These are phyloP conservation scores for Caenorhabditis drosophilae DNA, from an alignment of 2,888 invertebrate species.

Conservation along the genomic window DNA sequence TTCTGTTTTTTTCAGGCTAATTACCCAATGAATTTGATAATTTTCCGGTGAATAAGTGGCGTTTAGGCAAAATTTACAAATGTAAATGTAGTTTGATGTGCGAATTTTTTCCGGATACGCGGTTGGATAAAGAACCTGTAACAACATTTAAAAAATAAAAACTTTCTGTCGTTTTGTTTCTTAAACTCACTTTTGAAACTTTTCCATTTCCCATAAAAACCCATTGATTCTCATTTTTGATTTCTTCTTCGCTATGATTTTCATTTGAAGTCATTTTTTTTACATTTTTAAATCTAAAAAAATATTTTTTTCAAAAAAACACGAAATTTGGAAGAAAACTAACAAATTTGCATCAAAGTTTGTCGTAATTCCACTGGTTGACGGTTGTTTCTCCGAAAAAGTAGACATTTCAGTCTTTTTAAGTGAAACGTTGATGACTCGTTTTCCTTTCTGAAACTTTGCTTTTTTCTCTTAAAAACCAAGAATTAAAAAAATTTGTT, in stretches of 20 bases:
- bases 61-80: constrained; percentile 54
- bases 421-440: not conserved
- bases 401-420: not conserved
- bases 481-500: too few species aligned
- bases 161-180: too few species aligned
- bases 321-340: not conserved
- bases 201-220: not conserved
- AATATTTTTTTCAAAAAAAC: too few species aligned
- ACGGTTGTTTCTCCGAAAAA: not conserved
- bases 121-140: not conserved
- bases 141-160: not conserved
- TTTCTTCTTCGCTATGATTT: too few species aligned
- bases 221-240: not conserved
- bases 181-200: not conserved
- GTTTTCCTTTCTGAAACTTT: not conserved
- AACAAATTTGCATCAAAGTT: constrained; percentile 3
- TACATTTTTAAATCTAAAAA: too few species aligned
- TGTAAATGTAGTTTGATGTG: constrained; percentile 33
- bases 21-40: constrained; percentile 5
- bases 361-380: not conserved
- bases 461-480: too few species aligned
- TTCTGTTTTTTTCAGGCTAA: not conserved
- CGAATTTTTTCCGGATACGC: not conserved
- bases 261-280: not conserved
- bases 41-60: constrained; percentile 9